Base-by-base conservation (phyloP, 2,888 invertebrate genomes). In the Acleris literana region DNA sequence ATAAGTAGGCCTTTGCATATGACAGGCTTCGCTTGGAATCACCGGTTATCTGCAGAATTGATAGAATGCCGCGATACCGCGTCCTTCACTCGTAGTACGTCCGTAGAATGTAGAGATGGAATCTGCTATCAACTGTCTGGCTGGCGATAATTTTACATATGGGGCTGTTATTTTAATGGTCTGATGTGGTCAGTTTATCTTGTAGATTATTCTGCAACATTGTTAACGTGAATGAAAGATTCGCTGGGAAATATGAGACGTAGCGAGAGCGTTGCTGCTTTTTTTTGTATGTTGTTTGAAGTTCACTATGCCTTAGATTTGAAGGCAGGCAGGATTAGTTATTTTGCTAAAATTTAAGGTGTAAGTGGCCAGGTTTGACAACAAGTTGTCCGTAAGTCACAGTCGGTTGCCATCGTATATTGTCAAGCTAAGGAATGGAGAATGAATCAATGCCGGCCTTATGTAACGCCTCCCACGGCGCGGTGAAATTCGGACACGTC, bases 101-200 rank as follows among this genome's bases (percentile, higher is more conserved):
- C 76, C 79, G 69, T 72, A 76, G 75, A 79, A 79, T 81, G 79
- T 74, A 69, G 70, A 77, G 83, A 84, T 84, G 72, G 72, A 75
- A 83, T 84, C 79, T 71, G 74, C 81, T 83, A 84, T 86, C 84
- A 79, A 76, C 69, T 79, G 78, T 80, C 80, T 79, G 70, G 77
- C 80, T 79, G 70, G 77, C 69, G 82, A 82, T 83, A 83, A 83
- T 81, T 87, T 83, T 80, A 83, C 79, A 80, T 75, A 75, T 75
- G 72, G 73, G 71, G 74, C 22, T 46, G 51, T 55, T 56, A 51
- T 56, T 54, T 59, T 51, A 56, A 61, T 61, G 61, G 61, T 56
- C 44, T 49, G 58, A 60, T 22, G 52, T 20, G 29, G 55, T 22
- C 17, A 53, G 44, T 59, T 54, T 44, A 9, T 20, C 55, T 17